Conservation (phyloP, 2,888 invertebrate species). For the Drosophila emarginata region DNA sequence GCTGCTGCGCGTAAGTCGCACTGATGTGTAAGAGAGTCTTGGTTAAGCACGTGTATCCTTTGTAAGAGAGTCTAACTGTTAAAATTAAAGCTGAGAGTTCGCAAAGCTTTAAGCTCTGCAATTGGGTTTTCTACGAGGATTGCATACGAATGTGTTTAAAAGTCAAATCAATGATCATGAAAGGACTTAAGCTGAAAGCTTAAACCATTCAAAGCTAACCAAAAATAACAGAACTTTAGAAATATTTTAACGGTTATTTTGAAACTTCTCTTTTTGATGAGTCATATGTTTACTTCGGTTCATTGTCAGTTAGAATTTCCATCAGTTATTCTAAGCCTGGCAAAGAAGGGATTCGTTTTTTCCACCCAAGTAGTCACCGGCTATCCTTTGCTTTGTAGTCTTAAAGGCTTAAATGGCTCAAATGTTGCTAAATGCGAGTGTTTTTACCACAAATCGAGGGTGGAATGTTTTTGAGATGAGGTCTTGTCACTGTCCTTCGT, state of each 20-base stretch:
- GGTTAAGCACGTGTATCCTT: not conserved
- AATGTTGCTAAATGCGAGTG: conserved; percentile 32
- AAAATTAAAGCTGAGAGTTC: not conserved
- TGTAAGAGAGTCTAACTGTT: not conserved
- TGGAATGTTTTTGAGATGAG: conserved; percentile 17
- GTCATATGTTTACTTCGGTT: not conserved
- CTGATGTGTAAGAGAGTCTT: not conserved
- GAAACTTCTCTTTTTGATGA: not conserved
- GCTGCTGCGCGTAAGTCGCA: not conserved
- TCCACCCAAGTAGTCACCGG: not conserved
- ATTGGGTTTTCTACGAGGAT: not conserved
- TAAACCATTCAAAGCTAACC: not conserved
- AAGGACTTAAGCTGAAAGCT: conserved; percentile 1
- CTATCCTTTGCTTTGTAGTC: conserved; percentile 24
- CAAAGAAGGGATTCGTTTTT: not conserved
- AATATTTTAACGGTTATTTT: too few species aligned
- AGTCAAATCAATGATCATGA: not conserved
- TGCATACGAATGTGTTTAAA: not conserved
- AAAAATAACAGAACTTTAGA: too few species aligned
- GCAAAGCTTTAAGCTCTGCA: not conserved
- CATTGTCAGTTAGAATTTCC: too few species aligned
- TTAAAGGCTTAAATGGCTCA: conserved; percentile 70
- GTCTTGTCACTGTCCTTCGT: conserved; percentile 35
- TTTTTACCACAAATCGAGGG: conserved; percentile 25
- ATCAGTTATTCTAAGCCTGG: not conserved